Conservation (phyloP, 2,888 invertebrate genomes). For the Epistrophe grossulariae region DNA sequence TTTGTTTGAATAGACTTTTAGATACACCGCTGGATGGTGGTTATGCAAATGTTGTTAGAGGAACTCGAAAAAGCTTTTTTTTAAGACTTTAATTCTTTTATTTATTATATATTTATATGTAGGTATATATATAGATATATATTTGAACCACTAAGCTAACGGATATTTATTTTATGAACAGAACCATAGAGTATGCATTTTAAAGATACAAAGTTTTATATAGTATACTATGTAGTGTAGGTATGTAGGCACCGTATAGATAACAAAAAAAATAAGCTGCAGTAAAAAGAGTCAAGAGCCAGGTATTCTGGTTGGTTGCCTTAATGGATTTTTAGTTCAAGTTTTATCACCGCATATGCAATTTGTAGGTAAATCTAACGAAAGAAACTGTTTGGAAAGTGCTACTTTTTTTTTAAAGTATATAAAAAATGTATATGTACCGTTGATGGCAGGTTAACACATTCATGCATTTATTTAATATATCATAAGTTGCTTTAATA, state of each 20-base stretch:
- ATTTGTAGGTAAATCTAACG: constrained; percentile 10
- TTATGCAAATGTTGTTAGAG: constrained; percentile 30
- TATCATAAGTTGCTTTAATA: no score
- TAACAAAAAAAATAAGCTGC: neutral
- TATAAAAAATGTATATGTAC: no score
- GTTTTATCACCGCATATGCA: constrained; percentile 9
- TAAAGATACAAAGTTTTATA: constrained; percentile 12
- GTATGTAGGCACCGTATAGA: neutral
- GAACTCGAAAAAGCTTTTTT: constrained; percentile 34
- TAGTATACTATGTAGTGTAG: no score
- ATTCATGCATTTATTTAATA: no score
- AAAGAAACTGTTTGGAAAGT: neutral
- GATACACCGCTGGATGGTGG: constrained; percentile 3
- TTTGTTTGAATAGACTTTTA: constrained; percentile 23
- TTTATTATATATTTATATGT: constrained; percentile 21
- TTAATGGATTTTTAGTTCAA: constrained; percentile 24
- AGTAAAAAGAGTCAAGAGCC: constrained; percentile 11
- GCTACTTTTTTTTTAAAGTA: neutral
- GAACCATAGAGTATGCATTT: constrained; percentile 6
- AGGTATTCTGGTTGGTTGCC: neutral
- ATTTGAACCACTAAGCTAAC: constrained; percentile 28
- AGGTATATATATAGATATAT: neutral
- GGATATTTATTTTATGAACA: constrained; percentile 20
- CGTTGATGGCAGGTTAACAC: no score
- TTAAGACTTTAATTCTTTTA: constrained; percentile 40